Conservation (phyloP, 2,113 vertebrate genomes). For the Mugil cephalus region DNA sequence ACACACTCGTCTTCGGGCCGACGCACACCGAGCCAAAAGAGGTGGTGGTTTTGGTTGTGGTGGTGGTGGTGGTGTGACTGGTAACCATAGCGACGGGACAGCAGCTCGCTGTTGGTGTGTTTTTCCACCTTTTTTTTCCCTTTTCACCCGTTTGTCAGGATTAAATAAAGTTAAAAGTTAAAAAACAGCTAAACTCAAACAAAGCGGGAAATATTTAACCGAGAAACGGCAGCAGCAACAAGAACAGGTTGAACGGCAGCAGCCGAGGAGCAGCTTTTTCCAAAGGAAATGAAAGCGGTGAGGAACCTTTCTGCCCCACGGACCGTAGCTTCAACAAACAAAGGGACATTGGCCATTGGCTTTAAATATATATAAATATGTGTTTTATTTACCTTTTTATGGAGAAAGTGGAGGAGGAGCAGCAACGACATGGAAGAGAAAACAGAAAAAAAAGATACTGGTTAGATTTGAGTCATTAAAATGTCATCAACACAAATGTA, state of each 20-base stretch:
- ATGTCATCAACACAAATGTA: no score
- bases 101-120: constrained; percentile 8
- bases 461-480: constrained; percentile 14
- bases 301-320: no score
- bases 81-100: constrained; percentile 57
- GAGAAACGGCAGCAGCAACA: background rate
- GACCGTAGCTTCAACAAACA: background rate
- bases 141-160: constrained; percentile 13
- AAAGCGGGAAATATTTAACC: background rate
- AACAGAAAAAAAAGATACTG: constrained; percentile 9
- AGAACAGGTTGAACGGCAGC: background rate
- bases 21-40: constrained; percentile 28
- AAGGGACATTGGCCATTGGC: background rate
- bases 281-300: background rate
- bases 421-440: constrained; percentile 76
- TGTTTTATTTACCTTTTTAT: constrained; percentile 68
- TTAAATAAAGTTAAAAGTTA: constrained; percentile 16
- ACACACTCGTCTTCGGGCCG: constrained; percentile 15
- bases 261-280: background rate
- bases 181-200: constrained; percentile 6
- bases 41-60: background rate
- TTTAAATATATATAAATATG: no score
- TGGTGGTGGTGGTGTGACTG: constrained; percentile 18
- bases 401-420: constrained; percentile 5
- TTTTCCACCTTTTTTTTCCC: constrained; percentile 55